phyloP scores from a whole-genome alignment of 2,888 invertebrate species.

The Adineta ricciae region DNA sequence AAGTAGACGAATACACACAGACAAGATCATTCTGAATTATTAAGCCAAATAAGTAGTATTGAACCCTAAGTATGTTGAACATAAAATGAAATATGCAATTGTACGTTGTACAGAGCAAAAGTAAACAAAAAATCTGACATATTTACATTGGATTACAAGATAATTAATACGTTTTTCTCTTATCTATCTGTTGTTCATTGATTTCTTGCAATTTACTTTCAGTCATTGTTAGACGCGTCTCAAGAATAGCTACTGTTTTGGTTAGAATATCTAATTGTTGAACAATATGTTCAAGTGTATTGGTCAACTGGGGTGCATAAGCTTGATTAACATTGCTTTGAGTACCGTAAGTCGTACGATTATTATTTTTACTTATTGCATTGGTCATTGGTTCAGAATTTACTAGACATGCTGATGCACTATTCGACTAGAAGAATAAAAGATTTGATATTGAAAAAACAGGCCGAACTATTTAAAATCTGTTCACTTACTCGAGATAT shows the following conservation, averaged over 20 bases:
- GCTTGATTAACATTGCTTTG: not conserved
- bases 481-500: not conserved
- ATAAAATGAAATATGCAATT: not conserved
- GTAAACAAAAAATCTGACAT: not conserved
- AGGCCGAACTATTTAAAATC: not conserved
- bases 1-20: not conserved
- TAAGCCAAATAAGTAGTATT: not conserved
- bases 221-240: conserved; percentile 49
- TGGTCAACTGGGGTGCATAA: conserved; percentile 38
- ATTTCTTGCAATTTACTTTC: conserved; percentile 48
- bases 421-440: not conserved
- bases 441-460: not conserved
- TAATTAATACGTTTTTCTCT: not conserved
- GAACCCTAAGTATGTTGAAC: not conserved
- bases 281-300: conserved; percentile 48
- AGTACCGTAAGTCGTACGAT: not conserved
- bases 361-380: conserved; percentile 4
- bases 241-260: conserved; percentile 50
- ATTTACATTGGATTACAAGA: not conserved
- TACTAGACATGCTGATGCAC: not conserved
- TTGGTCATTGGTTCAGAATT: not conserved
- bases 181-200: not conserved
- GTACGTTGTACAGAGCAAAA: not conserved
- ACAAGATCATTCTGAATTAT: not conserved
- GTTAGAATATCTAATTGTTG: conserved; percentile 50